Conservation (phyloP, 2,113 vertebrate species). For the Poicephalus meyeri region DNA sequence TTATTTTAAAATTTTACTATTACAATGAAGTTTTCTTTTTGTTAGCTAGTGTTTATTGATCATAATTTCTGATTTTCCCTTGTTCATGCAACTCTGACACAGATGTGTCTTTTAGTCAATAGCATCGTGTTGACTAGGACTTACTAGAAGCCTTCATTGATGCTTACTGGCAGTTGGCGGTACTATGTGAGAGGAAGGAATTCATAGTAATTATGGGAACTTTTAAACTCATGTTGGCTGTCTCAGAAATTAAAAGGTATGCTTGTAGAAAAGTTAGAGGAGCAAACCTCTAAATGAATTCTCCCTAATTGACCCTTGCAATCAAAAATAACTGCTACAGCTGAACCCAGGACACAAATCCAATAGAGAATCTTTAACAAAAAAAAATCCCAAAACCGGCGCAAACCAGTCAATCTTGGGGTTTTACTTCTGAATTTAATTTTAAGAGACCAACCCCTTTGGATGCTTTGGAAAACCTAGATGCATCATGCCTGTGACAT, state of each 20-base stretch:
- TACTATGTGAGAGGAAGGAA: background rate
- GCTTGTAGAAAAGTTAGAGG: background rate
- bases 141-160: background rate
- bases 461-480: background rate
- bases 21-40: background rate
- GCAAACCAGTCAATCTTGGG: background rate
- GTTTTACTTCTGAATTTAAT: background rate
- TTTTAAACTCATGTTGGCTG: background rate
- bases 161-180: background rate
- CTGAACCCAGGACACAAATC: background rate
- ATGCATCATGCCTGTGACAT: background rate
- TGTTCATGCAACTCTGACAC: background rate
- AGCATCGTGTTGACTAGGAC: background rate
- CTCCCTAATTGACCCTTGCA: background rate
- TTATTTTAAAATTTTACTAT: background rate
- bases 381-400: too few relatives aligned
- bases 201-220: background rate
- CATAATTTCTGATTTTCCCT: background rate
- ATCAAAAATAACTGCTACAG: background rate
- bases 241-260: background rate
- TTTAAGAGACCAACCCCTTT: background rate
- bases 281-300: background rate
- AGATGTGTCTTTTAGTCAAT: background rate
- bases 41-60: background rate
- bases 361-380: background rate